These are phyloP conservation scores for Hyles euphorbiae DNA, from an alignment of 1,140 invertebrate genomes.

Conservation along the genomic window DNA sequence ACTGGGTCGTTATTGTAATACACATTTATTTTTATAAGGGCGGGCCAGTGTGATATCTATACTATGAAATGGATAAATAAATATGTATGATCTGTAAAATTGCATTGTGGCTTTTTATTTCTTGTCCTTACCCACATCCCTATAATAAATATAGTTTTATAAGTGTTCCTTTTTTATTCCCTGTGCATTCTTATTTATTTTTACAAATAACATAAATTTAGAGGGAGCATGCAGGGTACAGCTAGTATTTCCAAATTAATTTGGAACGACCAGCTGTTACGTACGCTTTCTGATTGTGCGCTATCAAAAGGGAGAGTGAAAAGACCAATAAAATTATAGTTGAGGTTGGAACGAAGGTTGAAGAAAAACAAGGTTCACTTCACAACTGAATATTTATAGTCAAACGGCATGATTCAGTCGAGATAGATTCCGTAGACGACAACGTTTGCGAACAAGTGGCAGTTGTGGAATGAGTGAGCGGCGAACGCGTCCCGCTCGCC, in stretches of 20 bases:
- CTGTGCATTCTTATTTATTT: no score
- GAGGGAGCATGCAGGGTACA: no score
- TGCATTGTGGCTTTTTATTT: constrained; percentile 64
- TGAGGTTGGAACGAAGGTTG: no score
- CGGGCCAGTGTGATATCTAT: constrained; percentile 75
- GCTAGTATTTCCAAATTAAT: no score
- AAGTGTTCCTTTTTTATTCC: not conserved
- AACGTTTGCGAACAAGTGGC: constrained; percentile 73
- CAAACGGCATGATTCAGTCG: constrained; percentile 38
- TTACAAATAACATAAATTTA: no score
- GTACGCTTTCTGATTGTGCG: no score
- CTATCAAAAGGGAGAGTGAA: no score
- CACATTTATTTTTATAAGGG: constrained; percentile 75
- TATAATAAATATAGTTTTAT: no score
- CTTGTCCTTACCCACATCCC: not conserved
- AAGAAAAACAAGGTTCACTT: no score
- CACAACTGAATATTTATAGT: no score
- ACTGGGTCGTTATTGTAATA: constrained; percentile 69
- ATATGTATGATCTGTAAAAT: constrained; percentile 75
- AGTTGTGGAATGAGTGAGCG: constrained; percentile 73
- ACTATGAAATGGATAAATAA: constrained; percentile 74
- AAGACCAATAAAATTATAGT: no score
- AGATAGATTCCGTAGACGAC: constrained; percentile 78
- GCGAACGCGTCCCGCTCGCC: constrained; percentile 75
- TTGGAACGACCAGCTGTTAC: no score